Percentiles rank a stretch among this genome's conserved stretches.
phyloP scores from a whole-genome alignment of 2,888 invertebrate genomes.

The Ephialtes manifestator region DNA sequence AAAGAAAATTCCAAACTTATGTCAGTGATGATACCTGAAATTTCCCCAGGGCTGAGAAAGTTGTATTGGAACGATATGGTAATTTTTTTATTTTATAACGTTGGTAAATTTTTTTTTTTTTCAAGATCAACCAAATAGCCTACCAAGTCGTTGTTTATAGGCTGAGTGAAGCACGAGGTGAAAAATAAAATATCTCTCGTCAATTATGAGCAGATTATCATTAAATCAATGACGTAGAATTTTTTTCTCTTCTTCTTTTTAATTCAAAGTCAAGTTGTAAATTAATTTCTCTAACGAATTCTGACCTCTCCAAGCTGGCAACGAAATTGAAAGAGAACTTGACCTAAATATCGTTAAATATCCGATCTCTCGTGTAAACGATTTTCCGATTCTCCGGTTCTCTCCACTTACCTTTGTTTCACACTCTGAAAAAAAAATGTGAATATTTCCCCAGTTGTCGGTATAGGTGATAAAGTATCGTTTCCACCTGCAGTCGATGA shows the following conservation, averaged over 20 bases:
- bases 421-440: constrained; percentile 43
- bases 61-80: neutral
- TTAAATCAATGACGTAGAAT: neutral
- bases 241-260: no score
- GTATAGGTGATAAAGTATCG: neutral
- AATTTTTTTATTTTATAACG: neutral
- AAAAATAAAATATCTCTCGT: no score
- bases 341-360: neutral
- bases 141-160: neutral
- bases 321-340: neutral
- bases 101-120: neutral
- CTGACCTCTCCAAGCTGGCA: constrained; percentile 26
- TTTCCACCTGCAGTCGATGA: constrained; percentile 14
- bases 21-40: no score
- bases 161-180: neutral
- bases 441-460: constrained; percentile 30
- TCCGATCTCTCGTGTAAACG: constrained; percentile 45
- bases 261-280: neutral
- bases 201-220: no score
- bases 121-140: neutral
- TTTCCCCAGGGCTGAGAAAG: neutral
- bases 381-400: constrained; percentile 30
- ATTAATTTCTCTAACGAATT: neutral
- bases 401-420: constrained; percentile 64
- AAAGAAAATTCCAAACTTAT: no score